These are phyloP conservation scores for Numida meleagris DNA, from an alignment of 2,113 vertebrate genomes.

Conservation along the genomic window DNA sequence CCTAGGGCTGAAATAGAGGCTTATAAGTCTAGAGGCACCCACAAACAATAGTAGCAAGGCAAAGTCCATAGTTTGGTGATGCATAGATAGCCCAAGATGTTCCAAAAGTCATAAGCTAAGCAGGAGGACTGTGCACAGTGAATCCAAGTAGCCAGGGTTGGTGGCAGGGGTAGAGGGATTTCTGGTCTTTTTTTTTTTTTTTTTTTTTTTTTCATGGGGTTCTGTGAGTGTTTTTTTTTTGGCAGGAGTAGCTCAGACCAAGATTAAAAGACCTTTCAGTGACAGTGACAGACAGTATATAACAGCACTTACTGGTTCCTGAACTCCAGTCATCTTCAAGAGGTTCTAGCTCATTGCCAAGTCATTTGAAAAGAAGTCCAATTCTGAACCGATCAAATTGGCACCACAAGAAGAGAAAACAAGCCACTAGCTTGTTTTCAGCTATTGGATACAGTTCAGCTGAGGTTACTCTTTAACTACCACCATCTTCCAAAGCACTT, in stretches of 20 bases:
- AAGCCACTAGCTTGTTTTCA: background rate
- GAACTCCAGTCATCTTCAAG: background rate
- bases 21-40: background rate
- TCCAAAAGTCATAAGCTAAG: background rate
- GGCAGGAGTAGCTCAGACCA: background rate
- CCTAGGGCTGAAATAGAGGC: background rate
- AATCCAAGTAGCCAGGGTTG: background rate
- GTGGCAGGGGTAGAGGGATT: background rate
- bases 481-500: background rate
- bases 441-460: background rate
- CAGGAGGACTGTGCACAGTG: background rate
- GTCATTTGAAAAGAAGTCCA: background rate
- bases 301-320: background rate
- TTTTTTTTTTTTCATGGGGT: background rate
- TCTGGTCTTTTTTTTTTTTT: background rate
- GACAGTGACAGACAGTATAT: background rate
- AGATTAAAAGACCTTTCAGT: background rate
- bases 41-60: background rate
- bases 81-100: background rate
- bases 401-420: background rate
- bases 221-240: background rate
- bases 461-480: background rate
- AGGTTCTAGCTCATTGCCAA: background rate
- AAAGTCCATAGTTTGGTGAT: background rate
- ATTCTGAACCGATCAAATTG: background rate